Evolutionary conservation across 2,888 invertebrate genomes (phyloP), one percentile per base, ranked within the genome.

Genomic region (Agrenia bidenticulata): DNA sequence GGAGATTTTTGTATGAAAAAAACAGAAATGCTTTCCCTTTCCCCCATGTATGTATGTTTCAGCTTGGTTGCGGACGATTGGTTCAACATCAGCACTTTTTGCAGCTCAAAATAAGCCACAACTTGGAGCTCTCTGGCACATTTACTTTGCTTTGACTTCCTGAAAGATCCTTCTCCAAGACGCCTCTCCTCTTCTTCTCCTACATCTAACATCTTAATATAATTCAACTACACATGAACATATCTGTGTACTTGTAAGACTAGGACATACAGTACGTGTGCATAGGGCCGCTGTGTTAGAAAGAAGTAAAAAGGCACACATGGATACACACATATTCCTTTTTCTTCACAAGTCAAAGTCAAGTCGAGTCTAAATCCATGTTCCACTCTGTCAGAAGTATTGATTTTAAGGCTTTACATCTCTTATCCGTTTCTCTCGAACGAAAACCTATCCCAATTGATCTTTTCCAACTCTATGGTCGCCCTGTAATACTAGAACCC

Each of bases 31-130:
- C n/a, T n/a, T 39, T 39, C 15, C 39, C 15, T 15, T 45, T 19
- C n/a, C 45, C 4, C 41, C 21, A 57, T 41, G 56, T 27, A 57
- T 57, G 56, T 41, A 57, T 41, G 41, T 41, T 41, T 41, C 56
- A 41, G 41, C 37, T 57, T 57, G 27, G 56, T 57, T 23, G 21
- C 41, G 56, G 56, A 41, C 56, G 56, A 57, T 57, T 57, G 41
- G 56, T 57, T 57, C 37, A 19, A 41, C 56, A 41, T 23, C 51
- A 51, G 51, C 56, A 45, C 45, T 45, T 45, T 45, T 45, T 32
- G 32, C 45, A 19, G 45, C 45, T 45, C 19, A n/a, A 45, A 45
- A 17, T 45, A 45, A 45, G 45, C 45, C 45, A 17, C 45, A 15
- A 45, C 45, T 45, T 19, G 45, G 19, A 45, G 45, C 19, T 45